A percentile compares a stretch with the other conserved stretches of the same genome.
phyloP scores from a whole-genome alignment of 2,888 invertebrate genomes.

The Sarcophaga caerulescens region DNA sequence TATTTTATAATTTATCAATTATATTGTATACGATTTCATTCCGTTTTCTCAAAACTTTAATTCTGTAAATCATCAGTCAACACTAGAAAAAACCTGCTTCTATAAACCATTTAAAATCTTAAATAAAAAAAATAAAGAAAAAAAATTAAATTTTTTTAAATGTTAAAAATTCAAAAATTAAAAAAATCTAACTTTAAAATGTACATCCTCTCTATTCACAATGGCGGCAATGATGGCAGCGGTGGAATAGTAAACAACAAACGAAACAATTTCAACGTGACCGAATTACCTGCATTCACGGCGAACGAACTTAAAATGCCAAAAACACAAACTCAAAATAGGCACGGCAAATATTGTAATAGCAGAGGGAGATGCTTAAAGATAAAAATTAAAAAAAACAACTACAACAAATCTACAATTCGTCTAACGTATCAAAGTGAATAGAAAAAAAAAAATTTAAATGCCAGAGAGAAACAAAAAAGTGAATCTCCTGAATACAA shows the following conservation, averaged over 20 bases:
- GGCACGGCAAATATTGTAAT: too few species aligned
- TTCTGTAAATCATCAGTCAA: constrained; percentile 41
- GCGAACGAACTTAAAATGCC: neutral
- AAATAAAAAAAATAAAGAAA: neutral
- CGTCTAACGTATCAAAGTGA: too few species aligned
- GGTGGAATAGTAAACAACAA: constrained; percentile 46
- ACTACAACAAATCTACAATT: too few species aligned
- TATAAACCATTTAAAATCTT: neutral
- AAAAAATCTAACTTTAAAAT: neutral
- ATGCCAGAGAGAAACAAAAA: constrained; percentile 27
- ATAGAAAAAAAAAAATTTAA: constrained; percentile 11
- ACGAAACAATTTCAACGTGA: constrained; percentile 24
- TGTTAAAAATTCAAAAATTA: too few species aligned
- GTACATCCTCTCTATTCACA: neutral
- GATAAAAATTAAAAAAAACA: too few species aligned
- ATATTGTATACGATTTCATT: too few species aligned
- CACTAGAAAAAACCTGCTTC: neutral
- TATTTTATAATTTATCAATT: too few species aligned
- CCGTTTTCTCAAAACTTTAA: neutral
- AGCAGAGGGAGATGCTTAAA: too few species aligned
- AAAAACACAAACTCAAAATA: neutral
- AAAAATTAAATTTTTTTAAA: neutral
- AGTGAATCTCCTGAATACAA: too few species aligned
- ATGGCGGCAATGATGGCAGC: neutral
- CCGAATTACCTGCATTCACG: constrained; percentile 52